These are phyloP conservation scores for Mesoligia furuncula DNA, from an alignment of 2,888 invertebrate genomes.

Conservation along the genomic window DNA sequence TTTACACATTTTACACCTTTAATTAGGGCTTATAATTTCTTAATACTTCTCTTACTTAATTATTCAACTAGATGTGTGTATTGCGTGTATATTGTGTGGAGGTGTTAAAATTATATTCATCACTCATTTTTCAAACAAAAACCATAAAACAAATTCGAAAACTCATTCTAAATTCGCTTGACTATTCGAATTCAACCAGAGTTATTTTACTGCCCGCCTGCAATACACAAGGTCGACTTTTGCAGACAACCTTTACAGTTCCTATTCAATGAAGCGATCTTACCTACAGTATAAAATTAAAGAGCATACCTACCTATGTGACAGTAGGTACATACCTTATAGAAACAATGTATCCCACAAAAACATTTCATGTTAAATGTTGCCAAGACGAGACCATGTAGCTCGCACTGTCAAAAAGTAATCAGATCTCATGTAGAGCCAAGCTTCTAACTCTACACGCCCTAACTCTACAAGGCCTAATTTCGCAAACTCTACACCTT, in stretches of 20 bases:
- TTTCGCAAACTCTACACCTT: no score
- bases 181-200: not conserved
- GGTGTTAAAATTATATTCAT: not conserved
- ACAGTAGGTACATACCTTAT: not conserved
- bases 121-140: not conserved
- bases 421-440: no score
- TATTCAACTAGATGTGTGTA: not conserved
- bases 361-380: no score
- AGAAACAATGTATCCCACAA: no score
- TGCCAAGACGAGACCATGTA: no score
- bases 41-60: not conserved
- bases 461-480: no score
- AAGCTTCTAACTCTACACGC: no score
- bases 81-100: not conserved
- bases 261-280: not conserved
- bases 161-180: not conserved
- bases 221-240: not conserved
- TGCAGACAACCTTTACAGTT: not conserved
- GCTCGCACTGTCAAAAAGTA: no score
- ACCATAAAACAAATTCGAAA: not conserved
- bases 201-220: not conserved
- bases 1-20: not conserved
- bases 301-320: not conserved
- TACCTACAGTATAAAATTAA: not conserved
- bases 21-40: not conserved